A percentile compares a stretch with the other conserved stretches of the same genome.
Evolutionary conservation across 2,888 invertebrate genomes (phyloP).

Genomic region (Hydraecia micacea): DNA sequence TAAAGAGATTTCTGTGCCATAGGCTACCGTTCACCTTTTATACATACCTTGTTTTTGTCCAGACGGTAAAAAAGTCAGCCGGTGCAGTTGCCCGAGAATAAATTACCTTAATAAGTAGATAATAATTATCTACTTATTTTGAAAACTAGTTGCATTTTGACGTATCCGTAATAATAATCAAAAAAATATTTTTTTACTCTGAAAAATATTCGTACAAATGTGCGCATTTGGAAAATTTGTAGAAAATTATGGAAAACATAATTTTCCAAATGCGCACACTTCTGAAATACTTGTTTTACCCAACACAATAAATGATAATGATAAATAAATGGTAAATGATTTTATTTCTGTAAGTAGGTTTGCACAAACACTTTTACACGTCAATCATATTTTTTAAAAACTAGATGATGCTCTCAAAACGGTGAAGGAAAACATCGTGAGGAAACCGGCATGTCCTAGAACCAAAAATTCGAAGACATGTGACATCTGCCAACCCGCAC

Average conservation of each 20-base stretch:
- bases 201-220: not conserved
- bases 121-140: not conserved
- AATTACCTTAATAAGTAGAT: not conserved
- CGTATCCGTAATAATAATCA: not conserved
- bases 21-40: too few relatives aligned
- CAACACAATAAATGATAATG: not conserved
- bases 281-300: not conserved
- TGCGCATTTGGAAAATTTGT: not conserved
- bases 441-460: too few relatives aligned
- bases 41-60: too few relatives aligned
- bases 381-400: too few relatives aligned
- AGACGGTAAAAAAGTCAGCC: too few relatives aligned
- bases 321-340: too few relatives aligned
- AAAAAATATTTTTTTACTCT: not conserved
- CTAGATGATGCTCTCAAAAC: too few relatives aligned
- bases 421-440: too few relatives aligned
- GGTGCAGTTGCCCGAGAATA: not conserved
- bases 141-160: not conserved
- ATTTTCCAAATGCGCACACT: not conserved
- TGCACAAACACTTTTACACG: too few relatives aligned
- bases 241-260: not conserved
- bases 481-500: too few relatives aligned
- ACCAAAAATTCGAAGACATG: too few relatives aligned
- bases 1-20: not conserved
- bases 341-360: too few relatives aligned